Base-by-base conservation (phyloP, 1,140 invertebrate genomes). In the Apis cerana region DNA sequence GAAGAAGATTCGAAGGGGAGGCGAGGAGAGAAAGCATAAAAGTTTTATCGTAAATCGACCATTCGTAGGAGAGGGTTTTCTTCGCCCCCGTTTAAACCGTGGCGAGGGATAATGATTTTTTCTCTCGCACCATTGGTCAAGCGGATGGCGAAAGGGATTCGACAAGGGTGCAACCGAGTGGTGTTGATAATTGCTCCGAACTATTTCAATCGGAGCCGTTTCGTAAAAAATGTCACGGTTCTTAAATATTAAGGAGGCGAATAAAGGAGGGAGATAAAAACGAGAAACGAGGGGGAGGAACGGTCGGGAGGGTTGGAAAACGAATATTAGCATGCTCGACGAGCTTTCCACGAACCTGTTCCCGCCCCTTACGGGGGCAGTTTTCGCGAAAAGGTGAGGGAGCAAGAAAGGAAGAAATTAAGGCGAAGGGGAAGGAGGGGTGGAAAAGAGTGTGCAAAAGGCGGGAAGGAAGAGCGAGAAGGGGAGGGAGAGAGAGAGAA, bases 311-410 rank as follows among this genome's bases (percentile, higher is more conserved):
- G 33, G 33, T 43, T 43, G 33, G 3, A 85, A 88, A 91, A 92
- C 91, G 82, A 85, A 85, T 88, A 93, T 93, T 93, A 93, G 91
- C 91, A 92, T 92, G 90, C 90, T 76, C 83, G 88, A 89, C 10
- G 89, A 84, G 84, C 68, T 69, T 77, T 85, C 84, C 91, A 82
- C 82, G 82, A 87, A 79, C 84, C 88, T 85, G 91, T 64, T 33
- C 0, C 17, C 84, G 83, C 75, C 88, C 82, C 59, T 43, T 23
- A 13, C 85, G 67, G 68, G 76, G 70, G 43, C 75, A 52, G 19
- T 78, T 75, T 69, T 72, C 80, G 85, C 71, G 23, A 67, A 21
- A 64, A 61, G 69, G 54, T 65, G 59, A 74, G 48, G 48, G 83
- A 15, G 56, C 43, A 33, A 76, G 72, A 75, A 75, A 70, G 75